Conservation (phyloP, 2,797 vertebrate genomes). For the Vireo griseus region DNA sequence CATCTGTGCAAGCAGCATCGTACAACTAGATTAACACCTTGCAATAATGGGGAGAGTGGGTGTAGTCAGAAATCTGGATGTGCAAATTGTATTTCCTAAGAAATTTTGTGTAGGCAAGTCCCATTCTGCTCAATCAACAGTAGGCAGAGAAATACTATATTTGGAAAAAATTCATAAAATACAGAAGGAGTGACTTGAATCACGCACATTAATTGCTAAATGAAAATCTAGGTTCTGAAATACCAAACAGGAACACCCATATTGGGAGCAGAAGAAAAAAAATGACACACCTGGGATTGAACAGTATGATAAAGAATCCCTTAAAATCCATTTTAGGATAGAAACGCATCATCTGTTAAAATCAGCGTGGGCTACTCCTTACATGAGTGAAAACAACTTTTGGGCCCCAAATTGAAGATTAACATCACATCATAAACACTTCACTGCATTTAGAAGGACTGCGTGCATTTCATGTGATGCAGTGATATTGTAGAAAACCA, state of each 20-base stretch:
- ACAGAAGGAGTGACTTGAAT: conserved; percentile 48
- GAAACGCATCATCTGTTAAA: neutral
- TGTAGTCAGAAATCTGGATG: conserved; percentile 59
- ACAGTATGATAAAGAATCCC: neutral
- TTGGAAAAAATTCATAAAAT: conserved; percentile 63
- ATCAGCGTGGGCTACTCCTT: neutral
- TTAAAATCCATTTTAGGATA: neutral
- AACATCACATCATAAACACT: neutral
- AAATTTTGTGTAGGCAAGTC: conserved; percentile 62
- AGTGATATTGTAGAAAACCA: neutral
- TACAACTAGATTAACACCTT: conserved; percentile 54
- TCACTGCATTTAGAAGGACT: neutral
- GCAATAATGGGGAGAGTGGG: conserved; percentile 47
- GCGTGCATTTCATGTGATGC: neutral
- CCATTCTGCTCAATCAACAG: conserved; percentile 58
- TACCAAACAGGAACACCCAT: conserved; percentile 18
- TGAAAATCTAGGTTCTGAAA: conserved; percentile 29
- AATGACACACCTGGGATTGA: neutral
- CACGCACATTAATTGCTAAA: conserved; percentile 43
- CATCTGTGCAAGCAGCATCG: conserved; percentile 36
- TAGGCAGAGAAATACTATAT: conserved; percentile 59
- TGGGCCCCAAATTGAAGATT: neutral
- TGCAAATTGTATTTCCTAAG: conserved; percentile 63
- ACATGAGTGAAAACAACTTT: neutral
- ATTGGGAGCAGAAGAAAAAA: neutral